These are phyloP conservation scores for Neosalanx taihuensis DNA, from an alignment of 2,797 vertebrate genomes.

Conservation along the genomic window DNA sequence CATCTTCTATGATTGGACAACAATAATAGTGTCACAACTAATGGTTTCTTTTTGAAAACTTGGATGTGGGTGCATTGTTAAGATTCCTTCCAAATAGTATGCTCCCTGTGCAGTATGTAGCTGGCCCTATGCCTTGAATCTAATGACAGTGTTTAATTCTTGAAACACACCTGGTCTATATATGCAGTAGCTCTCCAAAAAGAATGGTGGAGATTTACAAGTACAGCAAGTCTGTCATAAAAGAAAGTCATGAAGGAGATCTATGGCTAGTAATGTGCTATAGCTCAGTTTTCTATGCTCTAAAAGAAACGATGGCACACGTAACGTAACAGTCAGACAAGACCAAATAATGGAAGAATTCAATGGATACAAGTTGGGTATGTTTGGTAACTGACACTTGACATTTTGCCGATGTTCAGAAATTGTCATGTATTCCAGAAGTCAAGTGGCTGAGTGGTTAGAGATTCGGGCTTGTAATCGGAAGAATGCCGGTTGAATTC, in stretches of 20 bases:
- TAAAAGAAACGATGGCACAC: conserved; percentile 25
- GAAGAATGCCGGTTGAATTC: too few species aligned
- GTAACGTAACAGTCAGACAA: conserved; percentile 21
- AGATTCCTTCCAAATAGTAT: conserved; percentile 1
- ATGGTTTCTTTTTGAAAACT: conserved; percentile 10
- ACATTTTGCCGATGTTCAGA: not conserved
- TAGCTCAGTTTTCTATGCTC: conserved; percentile 18
- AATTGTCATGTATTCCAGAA: conserved; percentile 4
- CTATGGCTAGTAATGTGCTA: not conserved
- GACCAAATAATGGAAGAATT: conserved; percentile 44
- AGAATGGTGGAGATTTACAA: conserved; percentile 25
- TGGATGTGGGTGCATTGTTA: not conserved
- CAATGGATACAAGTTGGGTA: conserved; percentile 39
- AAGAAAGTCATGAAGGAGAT: conserved; percentile 8
- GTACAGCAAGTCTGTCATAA: conserved; percentile 39
- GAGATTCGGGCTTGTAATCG: too few species aligned
- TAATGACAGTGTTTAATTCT: conserved; percentile 52
- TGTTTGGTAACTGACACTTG: conserved; percentile 13
- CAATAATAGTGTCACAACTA: conserved; percentile 33
- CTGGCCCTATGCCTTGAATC: conserved; percentile 3
- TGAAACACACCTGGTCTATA: conserved; percentile 50
- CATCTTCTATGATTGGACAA: conserved; percentile 23
- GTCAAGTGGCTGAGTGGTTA: too few species aligned
- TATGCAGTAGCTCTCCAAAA: conserved; percentile 11
- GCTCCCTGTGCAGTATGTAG: not conserved